Evolutionary conservation across 2,888 invertebrate genomes (phyloP).

Genomic region (Drosophila neonasuta): DNA sequence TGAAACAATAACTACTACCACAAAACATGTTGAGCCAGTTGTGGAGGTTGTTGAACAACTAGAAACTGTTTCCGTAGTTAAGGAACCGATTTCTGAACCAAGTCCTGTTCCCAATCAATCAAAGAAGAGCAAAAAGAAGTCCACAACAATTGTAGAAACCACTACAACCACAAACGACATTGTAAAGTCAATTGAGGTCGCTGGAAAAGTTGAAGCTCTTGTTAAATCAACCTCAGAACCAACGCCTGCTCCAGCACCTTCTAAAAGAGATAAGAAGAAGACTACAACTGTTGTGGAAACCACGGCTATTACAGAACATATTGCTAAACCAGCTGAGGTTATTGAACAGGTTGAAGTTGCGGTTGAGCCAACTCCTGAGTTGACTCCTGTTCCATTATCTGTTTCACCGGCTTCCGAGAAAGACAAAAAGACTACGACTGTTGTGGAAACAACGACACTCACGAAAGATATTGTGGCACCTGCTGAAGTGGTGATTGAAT

Average conservation of each 20-base stretch:
- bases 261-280: constrained; percentile 11
- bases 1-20: constrained; percentile 15
- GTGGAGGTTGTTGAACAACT: constrained; percentile 13
- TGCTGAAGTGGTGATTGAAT: neutral
- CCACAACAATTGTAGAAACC: constrained; percentile 10
- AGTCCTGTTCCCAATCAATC: neutral
- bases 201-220: neutral
- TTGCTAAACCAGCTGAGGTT: neutral
- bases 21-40: constrained; percentile 13
- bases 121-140: constrained; percentile 8
- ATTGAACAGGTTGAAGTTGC: neutral
- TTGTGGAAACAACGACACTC: constrained; percentile 18
- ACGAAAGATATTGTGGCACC: neutral
- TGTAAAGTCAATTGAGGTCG: neutral
- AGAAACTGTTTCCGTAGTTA: neutral
- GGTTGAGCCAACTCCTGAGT: neutral
- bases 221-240: neutral
- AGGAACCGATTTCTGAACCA: constrained; percentile 8
- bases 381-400: neutral
- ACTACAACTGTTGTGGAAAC: constrained; percentile 24
- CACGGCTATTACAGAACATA: neutral
- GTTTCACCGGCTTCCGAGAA: neutral
- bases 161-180: neutral
- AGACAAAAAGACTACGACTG: constrained; percentile 2
- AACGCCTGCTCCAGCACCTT: neutral